Base-by-base conservation (phyloP, 2,113 vertebrate genomes). In the Rhegmatorhina hoffmannsi region DNA sequence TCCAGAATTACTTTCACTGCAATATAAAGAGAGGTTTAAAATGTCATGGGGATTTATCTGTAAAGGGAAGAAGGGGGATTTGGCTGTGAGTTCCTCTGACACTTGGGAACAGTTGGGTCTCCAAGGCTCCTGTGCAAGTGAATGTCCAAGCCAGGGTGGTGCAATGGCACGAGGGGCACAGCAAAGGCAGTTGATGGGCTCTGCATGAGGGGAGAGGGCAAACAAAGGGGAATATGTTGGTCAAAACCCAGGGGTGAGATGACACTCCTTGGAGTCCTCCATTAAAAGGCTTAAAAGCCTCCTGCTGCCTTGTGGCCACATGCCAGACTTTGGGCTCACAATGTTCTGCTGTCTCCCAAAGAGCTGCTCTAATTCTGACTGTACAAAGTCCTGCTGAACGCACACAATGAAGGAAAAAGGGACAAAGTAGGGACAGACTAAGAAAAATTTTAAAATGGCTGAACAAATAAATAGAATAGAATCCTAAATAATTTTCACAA, bases 71-170 rank as follows among this genome's bases (percentile, higher is more conserved):
- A 89, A 38, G 25, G 19, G 40, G 26, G 64, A 87, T 66, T 80
- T 64, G 63, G 47, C 60, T 56, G 43, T 24, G n/a, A 24, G 6
- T 44, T 16, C 20, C 49, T 75, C 59, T 72, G 72, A 70, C 8
- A 8, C n/a, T 47, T 3, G 1, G 40, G n/a, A 77, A 60, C 0
- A 10, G 87, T 66, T 33, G 33, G 33, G 76, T 55, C 55, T 77
- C 55, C 0, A 3, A 36, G 58, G 20, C 7, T 62, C 52, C 31
- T 5, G 34, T 36, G 36, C 28, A 70, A 73, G 33, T 6, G 50
- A 38, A 52, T 1, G 6, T n/a, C 23, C 40, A 49, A 43, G 10
- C 19, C 26, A 33, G 49, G 12, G 21, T 0, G 0, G 19, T 5
- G 11, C 0, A 11, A 50, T 17, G 62, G 76, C 80, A 79, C n/a